Conservation (phyloP, 2,888 invertebrate genomes). For the Noctua janthina region DNA sequence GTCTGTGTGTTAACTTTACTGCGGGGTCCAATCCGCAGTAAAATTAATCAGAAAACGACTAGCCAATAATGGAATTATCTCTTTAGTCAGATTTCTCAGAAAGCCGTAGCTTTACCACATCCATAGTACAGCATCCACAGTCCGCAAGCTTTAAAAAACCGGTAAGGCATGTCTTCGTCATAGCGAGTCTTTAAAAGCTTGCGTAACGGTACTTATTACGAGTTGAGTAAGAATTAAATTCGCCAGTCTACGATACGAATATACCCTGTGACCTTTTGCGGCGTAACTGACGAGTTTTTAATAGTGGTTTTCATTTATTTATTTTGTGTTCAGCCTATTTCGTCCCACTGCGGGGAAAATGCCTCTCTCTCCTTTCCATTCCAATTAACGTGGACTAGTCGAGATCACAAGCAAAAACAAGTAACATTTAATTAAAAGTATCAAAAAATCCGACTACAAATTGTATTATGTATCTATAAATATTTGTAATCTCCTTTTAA, state of each 20-base stretch:
- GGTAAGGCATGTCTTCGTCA: constrained; percentile 48
- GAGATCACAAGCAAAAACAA: not conserved
- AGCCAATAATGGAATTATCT: not conserved
- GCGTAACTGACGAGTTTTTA: constrained; percentile 5
- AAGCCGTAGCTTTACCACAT: constrained; percentile 3
- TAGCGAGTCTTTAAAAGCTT: constrained; percentile 40
- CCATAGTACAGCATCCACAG: constrained; percentile 1
- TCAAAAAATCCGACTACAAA: too few species aligned
- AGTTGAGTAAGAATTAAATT: constrained; percentile 47
- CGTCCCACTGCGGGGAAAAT: not conserved
- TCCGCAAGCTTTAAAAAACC: constrained; percentile 48
- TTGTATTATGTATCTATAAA: too few species aligned
- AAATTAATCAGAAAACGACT: not conserved
- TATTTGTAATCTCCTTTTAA: too few species aligned
- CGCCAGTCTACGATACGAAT: constrained; percentile 38
- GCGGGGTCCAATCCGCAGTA: not conserved
- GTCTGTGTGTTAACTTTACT: not conserved
- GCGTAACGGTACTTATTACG: constrained; percentile 57
- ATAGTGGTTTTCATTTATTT: not conserved
- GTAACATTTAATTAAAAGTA: too few species aligned
- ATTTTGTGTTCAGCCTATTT: not conserved
- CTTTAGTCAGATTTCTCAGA: not conserved
- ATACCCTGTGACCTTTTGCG: constrained; percentile 41
- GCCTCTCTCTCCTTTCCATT: not conserved
- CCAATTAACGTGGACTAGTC: not conserved